Base-by-base conservation (phyloP, 2,888 invertebrate species). In the Eremobia ochroleuca region DNA sequence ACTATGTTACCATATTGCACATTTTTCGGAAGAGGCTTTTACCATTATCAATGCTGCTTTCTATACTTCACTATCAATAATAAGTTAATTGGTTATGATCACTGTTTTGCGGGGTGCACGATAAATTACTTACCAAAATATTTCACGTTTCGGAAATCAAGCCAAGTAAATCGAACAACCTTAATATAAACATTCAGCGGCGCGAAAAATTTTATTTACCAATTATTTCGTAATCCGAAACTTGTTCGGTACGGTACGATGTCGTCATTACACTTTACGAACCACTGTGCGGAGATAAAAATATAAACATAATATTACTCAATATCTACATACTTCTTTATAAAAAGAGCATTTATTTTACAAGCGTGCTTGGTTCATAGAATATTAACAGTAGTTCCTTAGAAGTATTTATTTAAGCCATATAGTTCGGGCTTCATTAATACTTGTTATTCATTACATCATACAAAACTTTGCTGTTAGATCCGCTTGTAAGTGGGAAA, bases 401-500 rank as follows among this genome's bases (percentile, higher is more conserved):
- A 52, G 43, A 61, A 64, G 34, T 58, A 58, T 76, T 76, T 81
- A 46, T 80, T 64, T 31, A 67, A 71, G 46, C 15, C 58, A 68
- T 21, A 15, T 69, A 64, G n/a, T 84, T 80, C 76, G 68, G 73
- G n/a, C 43, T 70, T 43, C 55, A 73, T 73, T 71, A 86, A 80
- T 80, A 78, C 70, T 34, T 64, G 76, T 67, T 81, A 84, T 85
- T 73, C 76, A 77, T 91, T 91, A 92, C 92, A 91, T 93, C 92
- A 92, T 89, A 85, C 85, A 85, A 86, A 68, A 88, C 90, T 91
- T 92, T 89, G 92, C 89, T 78, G 73, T 81, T 85, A 93, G 93
- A 92, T 94, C 94, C 94, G 94, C 92, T 92, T 92, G 77, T 82
- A 73, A 81, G 81, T 90, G 94, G 94, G 90, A 94, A 94, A 93